phyloP scores from a whole-genome alignment of 2,113 vertebrate genomes.

The Corvus hawaiiensis region DNA sequence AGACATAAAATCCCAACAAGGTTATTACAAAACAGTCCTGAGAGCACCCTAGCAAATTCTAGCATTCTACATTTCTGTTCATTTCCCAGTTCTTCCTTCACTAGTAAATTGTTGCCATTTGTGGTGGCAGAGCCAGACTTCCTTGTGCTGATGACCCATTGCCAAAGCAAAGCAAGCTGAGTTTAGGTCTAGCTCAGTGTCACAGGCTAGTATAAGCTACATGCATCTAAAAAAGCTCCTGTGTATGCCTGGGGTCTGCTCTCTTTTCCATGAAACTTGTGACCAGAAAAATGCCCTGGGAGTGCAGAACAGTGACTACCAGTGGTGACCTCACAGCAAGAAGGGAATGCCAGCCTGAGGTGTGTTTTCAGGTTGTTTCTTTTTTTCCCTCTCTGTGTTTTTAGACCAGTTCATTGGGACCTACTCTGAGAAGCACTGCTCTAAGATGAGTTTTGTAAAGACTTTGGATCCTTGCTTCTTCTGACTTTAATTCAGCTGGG shows the following conservation, averaged over 20 bases:
- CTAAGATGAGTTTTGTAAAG: not conserved
- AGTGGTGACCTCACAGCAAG: not conserved
- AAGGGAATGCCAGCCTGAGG: not conserved
- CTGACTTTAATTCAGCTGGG: not conserved
- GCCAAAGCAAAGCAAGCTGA: not conserved
- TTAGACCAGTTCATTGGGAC: not conserved
- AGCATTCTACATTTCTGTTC: not conserved
- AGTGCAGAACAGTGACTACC: not conserved
- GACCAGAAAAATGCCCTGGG: not conserved
- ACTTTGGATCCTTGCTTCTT: not conserved
- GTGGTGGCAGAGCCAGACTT: not conserved
- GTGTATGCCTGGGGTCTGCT: not conserved
- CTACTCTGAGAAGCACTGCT: not conserved
- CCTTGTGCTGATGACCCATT: too few species aligned
- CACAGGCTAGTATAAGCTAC: not conserved
- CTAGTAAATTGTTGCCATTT: not conserved
- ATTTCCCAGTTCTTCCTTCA: not conserved
- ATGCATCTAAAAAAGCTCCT: not conserved
- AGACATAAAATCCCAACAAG: conserved; percentile 24
- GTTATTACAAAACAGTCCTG: not conserved
- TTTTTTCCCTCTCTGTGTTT: not conserved
- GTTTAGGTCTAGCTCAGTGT: not conserved
- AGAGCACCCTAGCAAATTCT: not conserved
- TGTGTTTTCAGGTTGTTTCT: not conserved
- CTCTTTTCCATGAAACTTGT: not conserved